Base-by-base conservation (phyloP, 2,113 vertebrate species). In the Centrocercus urophasianus region DNA sequence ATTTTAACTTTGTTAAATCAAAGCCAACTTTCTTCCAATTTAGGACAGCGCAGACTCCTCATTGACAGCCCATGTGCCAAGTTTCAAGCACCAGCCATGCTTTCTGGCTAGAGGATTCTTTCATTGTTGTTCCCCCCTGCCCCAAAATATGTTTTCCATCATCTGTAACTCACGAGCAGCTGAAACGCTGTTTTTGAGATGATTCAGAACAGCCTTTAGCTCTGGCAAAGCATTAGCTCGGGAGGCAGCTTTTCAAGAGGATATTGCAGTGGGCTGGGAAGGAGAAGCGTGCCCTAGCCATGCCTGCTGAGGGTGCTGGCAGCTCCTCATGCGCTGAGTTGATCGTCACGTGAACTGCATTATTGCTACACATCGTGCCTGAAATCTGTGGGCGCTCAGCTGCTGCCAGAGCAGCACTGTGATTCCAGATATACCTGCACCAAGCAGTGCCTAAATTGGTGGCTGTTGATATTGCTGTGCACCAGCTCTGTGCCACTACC, bases 1-100 rank as follows among this genome's bases (percentile, higher is more conserved):
- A 57, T 92, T 95, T 93, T 79, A 90, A 89, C 66, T 95, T 81
- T 4, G 75, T 92, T 83, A 84, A 90, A 94, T 59, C 56, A 32
- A 59, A 59, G 18, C 56, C 56, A 59, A n/a, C 11, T n/a, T 79
- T 89, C 13, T 94, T 74, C 86, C 86, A 92, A 2, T 89, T 96
- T 89, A 76, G 79, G 82, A 74, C 86, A 80, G 91, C 81, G 65
- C 38, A 66, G 77, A 7, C 42, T 63, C 30, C 65, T 93, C 40
- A 18, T 1, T 74, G 63, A 65, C 54, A 18, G 79, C 18, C n/a
- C 28, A 5, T 25, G 83, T 83, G 88, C 60, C 57, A 81, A 59
- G 61, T 60, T 74, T 89, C 42, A 79, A 90, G 63, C 72, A 77
- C 19, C 42, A 88, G 72, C 50, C 36, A 19, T 13, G 10, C 67